phyloP scores from a whole-genome alignment of 2,797 vertebrate species.

The Percopsis omiscomaycus region DNA sequence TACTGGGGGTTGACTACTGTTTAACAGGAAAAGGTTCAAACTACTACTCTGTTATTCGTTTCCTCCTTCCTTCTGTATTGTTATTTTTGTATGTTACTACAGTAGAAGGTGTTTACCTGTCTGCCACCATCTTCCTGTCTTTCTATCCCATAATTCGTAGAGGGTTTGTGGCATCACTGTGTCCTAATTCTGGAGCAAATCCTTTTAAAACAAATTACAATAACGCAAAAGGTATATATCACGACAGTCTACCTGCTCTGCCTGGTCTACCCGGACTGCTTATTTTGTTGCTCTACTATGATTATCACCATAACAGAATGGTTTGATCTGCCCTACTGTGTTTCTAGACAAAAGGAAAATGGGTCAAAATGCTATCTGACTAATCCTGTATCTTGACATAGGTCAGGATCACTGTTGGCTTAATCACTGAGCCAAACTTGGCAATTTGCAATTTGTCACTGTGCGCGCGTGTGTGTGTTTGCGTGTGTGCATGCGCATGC shows the following conservation, averaged over 20 bases:
- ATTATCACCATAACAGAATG: not conserved
- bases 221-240: too few relatives aligned
- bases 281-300: slow-evolving; percentile 2
- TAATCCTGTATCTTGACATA: slow-evolving; percentile 15
- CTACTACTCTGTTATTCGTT: too few relatives aligned
- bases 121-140: not conserved
- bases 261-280: not conserved
- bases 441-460: slow-evolving; percentile 21
- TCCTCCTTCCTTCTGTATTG: too few relatives aligned
- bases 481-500: slow-evolving; percentile 21
- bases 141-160: not conserved
- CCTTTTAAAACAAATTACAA: not conserved
- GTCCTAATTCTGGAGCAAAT: not conserved
- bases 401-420: slow-evolving; percentile 26
- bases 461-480: slow-evolving; percentile 13
- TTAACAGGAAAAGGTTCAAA: too few relatives aligned
- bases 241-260: too few relatives aligned
- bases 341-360: slow-evolving; percentile 11
- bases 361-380: slow-evolving; percentile 16
- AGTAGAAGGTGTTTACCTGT: not conserved
- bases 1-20: too few relatives aligned
- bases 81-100: too few relatives aligned
- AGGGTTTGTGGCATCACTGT: not conserved
- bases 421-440: slow-evolving; percentile 20
- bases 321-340: slow-evolving; percentile 15